Evolutionary conservation across 1,140 invertebrate genomes (phyloP), one percentile per base, ranked within the genome.

Genomic region (Solen grandis): DNA sequence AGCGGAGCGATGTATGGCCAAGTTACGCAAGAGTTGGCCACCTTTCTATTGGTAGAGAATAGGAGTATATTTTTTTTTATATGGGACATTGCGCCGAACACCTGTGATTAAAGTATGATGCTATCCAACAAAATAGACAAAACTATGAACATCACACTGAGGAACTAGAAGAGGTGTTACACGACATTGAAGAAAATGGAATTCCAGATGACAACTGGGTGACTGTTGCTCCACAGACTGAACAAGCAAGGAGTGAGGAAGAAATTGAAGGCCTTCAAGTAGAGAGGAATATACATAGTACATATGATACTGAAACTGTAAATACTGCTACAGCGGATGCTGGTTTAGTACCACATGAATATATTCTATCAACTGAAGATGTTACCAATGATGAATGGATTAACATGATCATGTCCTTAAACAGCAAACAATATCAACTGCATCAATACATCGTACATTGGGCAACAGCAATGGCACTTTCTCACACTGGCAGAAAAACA

Each of bases 171-270:
- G n/a, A 63, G 29, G 60, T 63, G 29, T 63, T 63, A n/a, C 27
- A 63, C 10, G 60, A 63, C 13, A 63, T 63, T 31, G 60, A 63
- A 5, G 60, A 63, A 63, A 63, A 63, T 63, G 60, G 60, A 4
- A 31, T 63, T 63, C 5, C 60, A 31, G 27, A 63, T 63, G 60
- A 63, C 60, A 25, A 63, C 27, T 63, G 60, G 60, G 60, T 63
- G 4, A 63, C 60, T 14, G 60, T 63, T 31, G 60, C 60, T 31
- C 60, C 60, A 63, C 27, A 63, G 35, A 63, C 60, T 31, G 33
- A 63, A 63, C 60, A 63, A 33, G 60, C 60, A 36, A 65, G 62
- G 33, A 65, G 35, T 31, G 62, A 65, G 41, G 62, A 65, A 65
- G 62, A 31, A 36, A 2, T 13, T 36, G 62, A 65, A 65, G 31